Base-by-base conservation (phyloP, 2,113 vertebrate genomes). In the Oncorhynchus mykiss region DNA sequence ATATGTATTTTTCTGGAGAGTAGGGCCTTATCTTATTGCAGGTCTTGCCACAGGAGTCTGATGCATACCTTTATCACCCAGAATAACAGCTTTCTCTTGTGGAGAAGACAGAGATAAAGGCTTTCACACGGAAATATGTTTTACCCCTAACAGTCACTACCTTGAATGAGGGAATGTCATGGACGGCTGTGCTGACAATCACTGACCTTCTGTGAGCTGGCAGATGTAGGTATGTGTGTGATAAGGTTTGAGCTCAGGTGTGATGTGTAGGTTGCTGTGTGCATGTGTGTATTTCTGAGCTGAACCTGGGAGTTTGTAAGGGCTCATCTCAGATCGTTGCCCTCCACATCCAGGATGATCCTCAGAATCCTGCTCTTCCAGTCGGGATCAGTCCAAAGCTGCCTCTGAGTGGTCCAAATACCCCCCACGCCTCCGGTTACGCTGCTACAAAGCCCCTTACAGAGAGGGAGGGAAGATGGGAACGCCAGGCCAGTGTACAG, bases 251-350 rank as follows among this genome's bases (percentile, higher is more conserved):
- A 49, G 59, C 59, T 60, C 6, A 60, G 59, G 34, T 62, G 13
- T 49, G 24, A 5, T 39, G 67, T 64, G 67, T 74, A 69, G 51
- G 72, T 49, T 34, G 1, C 34, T 34, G 62, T 51, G 24, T 71
- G 24, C 2, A 34, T 72, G 25, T 71, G 70, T 65, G 78, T 85
- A 75, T 71, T 76, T 75, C 6, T n/a, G 11, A 27, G 62, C 34
- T 67, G 57, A 70, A 54, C n/a, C 29, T 48, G 29, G 79, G 60
- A 39, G 54, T 72, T 29, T 73, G 64, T 71, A 68, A 54, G 25
- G 80, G 82, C 81, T 90, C 84, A 87, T 85, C 70, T 34, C 68
- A 79, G 75, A 84, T 88, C 72, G 74, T 70, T 45, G 57, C 67
- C 74, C 67, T 11, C 51, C 78, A 78, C 80, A 71, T 78, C 79